These are phyloP conservation scores for Zhengitettix transpicula DNA, from an alignment of 2,888 invertebrate species.

Conservation along the genomic window DNA sequence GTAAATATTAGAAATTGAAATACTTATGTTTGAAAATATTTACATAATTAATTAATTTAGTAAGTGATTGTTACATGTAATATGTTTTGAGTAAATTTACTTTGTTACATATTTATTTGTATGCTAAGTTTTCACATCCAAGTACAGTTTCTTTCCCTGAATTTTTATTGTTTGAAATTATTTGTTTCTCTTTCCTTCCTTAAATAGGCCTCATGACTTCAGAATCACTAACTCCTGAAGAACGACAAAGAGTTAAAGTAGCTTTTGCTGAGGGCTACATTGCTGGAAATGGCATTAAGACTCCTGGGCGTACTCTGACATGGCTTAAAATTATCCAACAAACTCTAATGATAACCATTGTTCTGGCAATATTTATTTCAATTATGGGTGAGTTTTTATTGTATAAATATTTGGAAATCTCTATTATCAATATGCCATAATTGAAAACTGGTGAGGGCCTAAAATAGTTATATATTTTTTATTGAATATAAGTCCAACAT, in stretches of 20 bases:
- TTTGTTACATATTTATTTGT: not conserved
- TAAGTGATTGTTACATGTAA: no score
- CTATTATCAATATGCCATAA: no score
- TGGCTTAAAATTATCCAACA: conserved; percentile 58
- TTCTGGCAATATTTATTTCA: conserved; percentile 55
- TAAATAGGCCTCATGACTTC: conserved; percentile 35
- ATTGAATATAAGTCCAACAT: no score
- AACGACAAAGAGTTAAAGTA: conserved; percentile 62
- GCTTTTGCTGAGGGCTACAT: conserved; percentile 87
- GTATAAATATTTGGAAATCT: no score
- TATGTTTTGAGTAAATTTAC: no score
- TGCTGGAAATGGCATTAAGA: conserved; percentile 36
- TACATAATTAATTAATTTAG: no score
- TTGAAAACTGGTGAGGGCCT: no score
- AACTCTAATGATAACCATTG: conserved; percentile 44
- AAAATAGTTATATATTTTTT: no score
- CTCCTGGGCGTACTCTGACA: conserved; percentile 26
- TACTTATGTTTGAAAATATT: no score
- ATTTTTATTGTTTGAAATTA: not conserved
- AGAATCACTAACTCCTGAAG: conserved; percentile 30
- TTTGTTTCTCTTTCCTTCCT: not conserved
- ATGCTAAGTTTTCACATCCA: not conserved
- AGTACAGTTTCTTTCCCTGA: not conserved
- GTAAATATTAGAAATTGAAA: no score
- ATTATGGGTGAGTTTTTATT: conserved; percentile 27